Evolutionary conservation across 2,797 vertebrate species (phyloP), one percentile per base, ranked within the genome.

Genomic region (Hapalemur alaotrensis): DNA sequence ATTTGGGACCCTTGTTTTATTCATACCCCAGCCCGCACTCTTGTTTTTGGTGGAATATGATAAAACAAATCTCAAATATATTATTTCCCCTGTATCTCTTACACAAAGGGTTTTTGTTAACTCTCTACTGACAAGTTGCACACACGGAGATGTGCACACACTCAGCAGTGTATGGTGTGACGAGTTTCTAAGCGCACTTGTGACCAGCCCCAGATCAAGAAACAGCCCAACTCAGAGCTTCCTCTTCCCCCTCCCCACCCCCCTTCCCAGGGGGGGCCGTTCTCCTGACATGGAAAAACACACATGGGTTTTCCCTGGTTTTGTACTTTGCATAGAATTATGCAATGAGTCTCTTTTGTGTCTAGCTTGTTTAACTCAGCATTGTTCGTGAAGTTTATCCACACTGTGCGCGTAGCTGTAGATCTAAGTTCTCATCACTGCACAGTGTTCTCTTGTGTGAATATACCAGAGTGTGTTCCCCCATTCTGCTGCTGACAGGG

Each of bases 101-200:
- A 32, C 10, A 52, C 54, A 73, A 48, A 20, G 67, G 23, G 59
- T 52, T 81, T 82, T 6, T 10, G 20, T 85, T 81, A 50, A 43
- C 54, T 57, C 48, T 57, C 32, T 61, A 12, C 38, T 83, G 79
- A n/a, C 14, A 18, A 43, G 10, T 54, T 35, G 35, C 75, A 38
- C 18, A 3, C 1, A 7, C 65, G 72, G 52, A 75, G 46, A 82
- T 63, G 48, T 9, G 0, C 2, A 3, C 10, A 5, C n/a, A 2
- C n/a, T 22, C 2, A 0, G 52, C 43, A 12, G 5, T 61, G 11
- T 32, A 7, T 0, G 7, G 10, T 75, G 63, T 7, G 15, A 11
- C 88, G 79, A 59, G 1, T n/a, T 89, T 67, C 63, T 75, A 73
- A 78, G 20, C 38, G 4, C 20, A 28, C 18, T 28, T 1, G 7